These are phyloP conservation scores for Ceyx erithaca DNA, from an alignment of 2,797 vertebrate genomes.

Conservation along the genomic window DNA sequence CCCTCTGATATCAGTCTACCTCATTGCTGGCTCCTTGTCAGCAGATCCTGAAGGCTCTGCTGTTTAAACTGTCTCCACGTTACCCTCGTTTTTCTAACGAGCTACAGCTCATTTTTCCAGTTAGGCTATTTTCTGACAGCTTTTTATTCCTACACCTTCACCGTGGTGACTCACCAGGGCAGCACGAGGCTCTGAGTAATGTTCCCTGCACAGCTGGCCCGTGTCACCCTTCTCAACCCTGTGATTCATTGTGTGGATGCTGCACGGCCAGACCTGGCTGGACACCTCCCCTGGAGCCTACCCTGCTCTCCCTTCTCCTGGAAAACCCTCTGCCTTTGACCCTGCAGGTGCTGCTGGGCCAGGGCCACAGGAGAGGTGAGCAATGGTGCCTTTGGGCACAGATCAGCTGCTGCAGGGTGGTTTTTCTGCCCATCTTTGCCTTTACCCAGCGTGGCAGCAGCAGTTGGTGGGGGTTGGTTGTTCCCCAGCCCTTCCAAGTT, in stretches of 20 bases:
- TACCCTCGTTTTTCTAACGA: background rate
- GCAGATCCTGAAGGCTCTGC: background rate
- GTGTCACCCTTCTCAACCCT: background rate
- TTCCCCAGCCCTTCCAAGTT: background rate
- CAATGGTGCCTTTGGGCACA: background rate
- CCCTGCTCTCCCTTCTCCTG: background rate
- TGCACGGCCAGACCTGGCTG: background rate
- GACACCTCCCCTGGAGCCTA: background rate
- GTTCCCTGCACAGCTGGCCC: background rate
- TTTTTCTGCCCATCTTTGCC: background rate
- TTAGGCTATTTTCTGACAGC: background rate
- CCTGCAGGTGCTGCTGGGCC: background rate
- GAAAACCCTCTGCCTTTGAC: background rate
- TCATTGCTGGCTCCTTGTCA: background rate
- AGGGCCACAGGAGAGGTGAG: background rate
- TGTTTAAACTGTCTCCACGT: accelerated
- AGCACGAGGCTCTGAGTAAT: background rate
- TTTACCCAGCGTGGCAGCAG: background rate
- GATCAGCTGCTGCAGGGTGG: background rate
- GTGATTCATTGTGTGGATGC: accelerated
- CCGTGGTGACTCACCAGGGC: background rate
- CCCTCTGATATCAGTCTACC: background rate
- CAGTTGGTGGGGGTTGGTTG: background rate
- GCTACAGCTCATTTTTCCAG: background rate
- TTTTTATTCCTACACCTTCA: background rate